phyloP scores from a whole-genome alignment of 2,797 vertebrate genomes.

The Tinamus major region DNA sequence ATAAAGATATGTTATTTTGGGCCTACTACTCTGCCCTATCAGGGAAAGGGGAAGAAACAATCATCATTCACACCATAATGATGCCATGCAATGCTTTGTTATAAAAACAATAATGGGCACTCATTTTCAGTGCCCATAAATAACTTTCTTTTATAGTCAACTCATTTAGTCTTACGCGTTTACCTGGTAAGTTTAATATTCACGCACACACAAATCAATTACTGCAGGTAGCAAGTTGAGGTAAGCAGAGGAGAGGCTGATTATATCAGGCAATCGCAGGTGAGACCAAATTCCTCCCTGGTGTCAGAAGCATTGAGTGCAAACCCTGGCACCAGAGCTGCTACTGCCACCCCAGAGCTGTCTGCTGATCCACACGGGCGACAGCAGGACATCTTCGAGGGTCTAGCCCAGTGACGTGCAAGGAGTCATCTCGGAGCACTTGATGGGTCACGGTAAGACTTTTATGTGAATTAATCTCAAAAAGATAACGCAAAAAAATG shows the following conservation, averaged over 20 bases:
- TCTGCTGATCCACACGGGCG: not conserved
- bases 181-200: constrained; percentile 52
- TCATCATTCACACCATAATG: constrained; percentile 17
- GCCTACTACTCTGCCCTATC: not conserved
- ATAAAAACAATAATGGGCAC: constrained; percentile 20
- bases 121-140: constrained; percentile 4
- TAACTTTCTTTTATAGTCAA: constrained; percentile 46
- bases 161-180: constrained; percentile 27
- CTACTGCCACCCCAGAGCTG: not conserved
- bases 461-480: not conserved
- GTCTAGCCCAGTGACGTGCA: not conserved
- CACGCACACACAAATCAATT: constrained; percentile 27
- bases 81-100: constrained; percentile 3
- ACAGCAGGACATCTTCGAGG: not conserved
- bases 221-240: not conserved
- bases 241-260: constrained; percentile 28
- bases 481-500: not conserved
- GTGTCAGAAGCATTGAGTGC: not conserved
- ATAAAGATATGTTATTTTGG: not conserved
- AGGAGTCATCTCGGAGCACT: not conserved
- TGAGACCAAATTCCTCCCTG: constrained; percentile 48
- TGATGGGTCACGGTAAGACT: not conserved
- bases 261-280: constrained; percentile 25
- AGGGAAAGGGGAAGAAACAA: constrained; percentile 6
- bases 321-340: not conserved